Base-by-base conservation (phyloP, 2,797 vertebrate species). In the Lophotriccus pileatus region DNA sequence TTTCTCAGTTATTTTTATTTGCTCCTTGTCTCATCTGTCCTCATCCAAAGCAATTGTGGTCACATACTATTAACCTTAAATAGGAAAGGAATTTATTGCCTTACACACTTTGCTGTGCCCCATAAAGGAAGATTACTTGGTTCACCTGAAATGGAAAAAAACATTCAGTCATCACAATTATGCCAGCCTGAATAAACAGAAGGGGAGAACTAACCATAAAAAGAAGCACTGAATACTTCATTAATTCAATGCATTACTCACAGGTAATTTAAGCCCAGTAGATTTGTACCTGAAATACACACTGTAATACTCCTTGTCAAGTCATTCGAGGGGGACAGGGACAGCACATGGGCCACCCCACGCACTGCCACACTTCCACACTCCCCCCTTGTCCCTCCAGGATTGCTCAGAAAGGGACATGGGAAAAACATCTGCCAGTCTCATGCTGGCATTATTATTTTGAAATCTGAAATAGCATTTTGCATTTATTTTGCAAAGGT, bases 401-500 rank as follows among this genome's bases (percentile, higher is more conserved):
- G 22, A 87, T 18, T 19, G 39, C 58, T 49, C 58, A 53, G 74
- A 49, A 27, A 76, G 13, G 6, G 8, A 52, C 9, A 66, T 3
- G 3, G 37, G 44, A 73, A 69, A 88, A 94, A 55, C 59, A 66
- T 18, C 88, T 84, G 80, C 62, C 66, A 53, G 30, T 49, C 52
- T 72, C 62, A 66, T 13, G 28, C 28, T 27, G 30, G 24, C 43
- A 69, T 55, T 55, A 34, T 32, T 36, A 59, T 47, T 74, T 36
- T 6, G 2, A 63, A 80, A 84, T 50, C 25, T 44, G 30, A 86
- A 84, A 70, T 12, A 58, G 14, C 36, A 25, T 66, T 90, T 80
- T 84, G 30, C 20, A 95, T 50, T 52, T 67, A 72, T 49, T 84
- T 84, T n/a, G 28, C 43, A 86, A 86, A 66, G 50, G 47, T 75